Conservation (phyloP, 2,113 vertebrate species). For the Thamnophis sirtalis region DNA sequence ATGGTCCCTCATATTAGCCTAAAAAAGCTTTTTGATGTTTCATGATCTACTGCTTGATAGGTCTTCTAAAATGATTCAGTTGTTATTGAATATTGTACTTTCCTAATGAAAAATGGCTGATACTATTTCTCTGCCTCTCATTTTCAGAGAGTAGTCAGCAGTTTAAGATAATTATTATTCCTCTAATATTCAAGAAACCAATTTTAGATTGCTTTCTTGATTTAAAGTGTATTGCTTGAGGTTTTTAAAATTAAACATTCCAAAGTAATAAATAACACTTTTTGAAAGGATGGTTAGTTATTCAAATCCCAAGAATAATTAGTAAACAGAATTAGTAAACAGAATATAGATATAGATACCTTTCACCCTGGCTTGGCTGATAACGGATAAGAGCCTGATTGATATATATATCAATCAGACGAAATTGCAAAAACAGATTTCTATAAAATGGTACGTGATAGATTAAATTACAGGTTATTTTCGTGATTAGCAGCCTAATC, state of each 20-base stretch:
- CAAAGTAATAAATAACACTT: not conserved
- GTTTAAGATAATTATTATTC: constrained; percentile 10
- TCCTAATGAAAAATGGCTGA: not conserved
- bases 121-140: not conserved
- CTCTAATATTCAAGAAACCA: not conserved
- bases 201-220: constrained; percentile 1
- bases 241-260: not conserved
- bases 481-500: no score
- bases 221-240: not conserved
- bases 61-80: not conserved
- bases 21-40: not conserved
- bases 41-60: not conserved
- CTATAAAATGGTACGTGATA: not conserved
- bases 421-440: not conserved
- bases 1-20: not conserved
- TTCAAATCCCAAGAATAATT: not conserved
- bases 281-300: not conserved
- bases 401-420: not conserved
- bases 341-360: no score
- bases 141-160: not conserved
- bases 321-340: no score
- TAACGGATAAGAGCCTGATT: no score
- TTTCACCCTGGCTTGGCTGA: no score
- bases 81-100: not conserved
- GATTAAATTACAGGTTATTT: not conserved